Evolutionary conservation across 2,113 vertebrate genomes (phyloP).

Genomic region (Ochotona princeps): DNA sequence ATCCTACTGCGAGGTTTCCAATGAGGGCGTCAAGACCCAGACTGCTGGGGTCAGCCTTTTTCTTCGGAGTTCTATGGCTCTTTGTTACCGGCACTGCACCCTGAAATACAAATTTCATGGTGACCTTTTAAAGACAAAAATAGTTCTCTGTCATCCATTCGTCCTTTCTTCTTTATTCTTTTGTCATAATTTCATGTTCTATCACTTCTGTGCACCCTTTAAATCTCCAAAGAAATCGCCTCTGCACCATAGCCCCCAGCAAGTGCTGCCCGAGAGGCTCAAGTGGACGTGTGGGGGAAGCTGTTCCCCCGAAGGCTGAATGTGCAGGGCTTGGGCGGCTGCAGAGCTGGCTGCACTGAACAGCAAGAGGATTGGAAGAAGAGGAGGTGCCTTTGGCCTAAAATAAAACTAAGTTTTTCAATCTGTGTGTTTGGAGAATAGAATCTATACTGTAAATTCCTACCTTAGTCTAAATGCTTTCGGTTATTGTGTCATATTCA

Average conservation of each 20-base stretch:
- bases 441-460: not conserved
- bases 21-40: fast-evolving
- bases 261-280: slow-evolving; percentile 51
- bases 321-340: slow-evolving; percentile 49
- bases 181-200: slow-evolving; percentile 77
- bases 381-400: slow-evolving; percentile 40
- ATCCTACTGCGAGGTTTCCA: not conserved
- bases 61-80: slow-evolving; percentile 6
- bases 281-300: not conserved
- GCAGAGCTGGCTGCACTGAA: slow-evolving; percentile 52
- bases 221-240: slow-evolving; percentile 74
- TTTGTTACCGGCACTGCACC: not conserved
- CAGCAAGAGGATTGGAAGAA: slow-evolving; percentile 40
- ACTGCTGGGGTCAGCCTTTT: not conserved
- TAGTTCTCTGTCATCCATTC: slow-evolving; percentile 64
- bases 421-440: slow-evolving; percentile 35
- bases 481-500: slow-evolving; percentile 1
- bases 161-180: slow-evolving; percentile 66
- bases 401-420: slow-evolving; percentile 55
- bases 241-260: slow-evolving; percentile 62
- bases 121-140: slow-evolving; percentile 77
- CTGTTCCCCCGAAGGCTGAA: slow-evolving; percentile 61
- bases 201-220: slow-evolving; percentile 60
- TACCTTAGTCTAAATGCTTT: not conserved
- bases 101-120: slow-evolving; percentile 69